Evolutionary conservation across 2,888 invertebrate genomes (phyloP).

Genomic region (Drosophila subsilvestris): DNA sequence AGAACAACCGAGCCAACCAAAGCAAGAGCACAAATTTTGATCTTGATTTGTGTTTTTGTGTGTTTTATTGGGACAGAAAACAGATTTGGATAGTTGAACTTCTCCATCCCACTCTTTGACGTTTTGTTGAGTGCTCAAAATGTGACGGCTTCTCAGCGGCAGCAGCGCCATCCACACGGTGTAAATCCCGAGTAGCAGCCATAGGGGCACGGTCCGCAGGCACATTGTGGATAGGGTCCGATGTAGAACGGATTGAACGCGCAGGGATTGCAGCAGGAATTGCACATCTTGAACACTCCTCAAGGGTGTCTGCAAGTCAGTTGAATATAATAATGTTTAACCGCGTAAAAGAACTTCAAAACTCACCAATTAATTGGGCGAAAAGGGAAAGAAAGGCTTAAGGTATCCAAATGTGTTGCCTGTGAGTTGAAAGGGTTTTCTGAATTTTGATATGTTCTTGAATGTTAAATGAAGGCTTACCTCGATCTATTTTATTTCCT

Average conservation of each 20-base stretch:
- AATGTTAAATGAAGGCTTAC: neutral
- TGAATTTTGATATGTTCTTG: neutral
- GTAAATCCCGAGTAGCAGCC: slow-evolving; percentile 54
- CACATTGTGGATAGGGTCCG: slow-evolving; percentile 56
- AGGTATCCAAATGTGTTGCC: neutral
- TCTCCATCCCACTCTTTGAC: neutral
- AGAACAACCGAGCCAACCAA: neutral
- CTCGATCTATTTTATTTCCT: too few relatives aligned
- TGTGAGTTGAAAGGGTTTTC: neutral
- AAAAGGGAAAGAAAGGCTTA: neutral
- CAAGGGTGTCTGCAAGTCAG: neutral
- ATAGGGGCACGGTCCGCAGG: slow-evolving; percentile 53
- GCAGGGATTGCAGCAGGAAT: neutral
- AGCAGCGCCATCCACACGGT: slow-evolving; percentile 53
- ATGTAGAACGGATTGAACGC: slow-evolving; percentile 64
- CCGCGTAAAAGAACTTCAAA: neutral
- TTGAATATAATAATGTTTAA: neutral
- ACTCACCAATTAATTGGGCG: slow-evolving; percentile 13
- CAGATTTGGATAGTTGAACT: neutral
- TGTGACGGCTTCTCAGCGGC: neutral
- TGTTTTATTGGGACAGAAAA: slow-evolving; percentile 6
- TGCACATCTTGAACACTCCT: slow-evolving; percentile 11
- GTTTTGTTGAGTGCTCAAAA: neutral
- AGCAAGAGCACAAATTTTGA: neutral
- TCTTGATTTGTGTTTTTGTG: neutral